Evolutionary conservation across 2,797 vertebrate genomes (phyloP).

Genomic region (Rhincodon typus): DNA sequence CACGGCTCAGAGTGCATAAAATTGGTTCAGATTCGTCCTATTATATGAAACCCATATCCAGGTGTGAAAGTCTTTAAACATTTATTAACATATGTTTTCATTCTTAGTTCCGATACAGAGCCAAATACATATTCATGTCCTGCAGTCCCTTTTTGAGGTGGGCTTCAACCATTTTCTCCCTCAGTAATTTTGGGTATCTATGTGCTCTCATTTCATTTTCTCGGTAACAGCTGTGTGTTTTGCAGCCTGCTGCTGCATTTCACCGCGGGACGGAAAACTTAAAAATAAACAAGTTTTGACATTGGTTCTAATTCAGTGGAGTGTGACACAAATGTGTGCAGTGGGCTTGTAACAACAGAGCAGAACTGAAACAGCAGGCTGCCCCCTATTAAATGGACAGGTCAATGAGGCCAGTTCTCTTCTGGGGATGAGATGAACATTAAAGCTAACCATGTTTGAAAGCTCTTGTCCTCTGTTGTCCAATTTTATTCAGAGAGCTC

Average conservation of each 20-base stretch:
- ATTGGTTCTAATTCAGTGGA: constrained; percentile 6
- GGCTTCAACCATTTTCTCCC: not conserved
- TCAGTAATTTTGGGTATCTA: not conserved
- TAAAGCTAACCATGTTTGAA: constrained; percentile 10
- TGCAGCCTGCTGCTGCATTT: not conserved
- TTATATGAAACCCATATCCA: no score
- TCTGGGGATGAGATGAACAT: not conserved
- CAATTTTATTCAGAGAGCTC: not conserved
- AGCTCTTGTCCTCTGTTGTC: not conserved
- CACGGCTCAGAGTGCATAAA: no score
- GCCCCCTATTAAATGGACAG: not conserved
- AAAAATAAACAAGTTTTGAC: constrained; percentile 9
- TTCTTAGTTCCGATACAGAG: no score
- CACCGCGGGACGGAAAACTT: not conserved
- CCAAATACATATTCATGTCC: no score
- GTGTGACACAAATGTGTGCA: constrained; percentile 11
- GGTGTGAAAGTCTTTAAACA: no score
- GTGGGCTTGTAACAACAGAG: constrained; percentile 25
- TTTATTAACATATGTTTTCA: no score
- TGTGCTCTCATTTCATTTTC: not conserved
- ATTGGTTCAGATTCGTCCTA: no score
- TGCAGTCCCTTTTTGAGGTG: not conserved
- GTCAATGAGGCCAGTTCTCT: constrained; percentile 12
- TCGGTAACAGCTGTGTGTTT: not conserved
- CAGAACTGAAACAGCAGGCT: not conserved